Percentiles rank a stretch among this genome's conserved stretches.
Evolutionary conservation across 2,113 vertebrate genomes (phyloP).

Genomic region (Otolemur garnettii): DNA sequence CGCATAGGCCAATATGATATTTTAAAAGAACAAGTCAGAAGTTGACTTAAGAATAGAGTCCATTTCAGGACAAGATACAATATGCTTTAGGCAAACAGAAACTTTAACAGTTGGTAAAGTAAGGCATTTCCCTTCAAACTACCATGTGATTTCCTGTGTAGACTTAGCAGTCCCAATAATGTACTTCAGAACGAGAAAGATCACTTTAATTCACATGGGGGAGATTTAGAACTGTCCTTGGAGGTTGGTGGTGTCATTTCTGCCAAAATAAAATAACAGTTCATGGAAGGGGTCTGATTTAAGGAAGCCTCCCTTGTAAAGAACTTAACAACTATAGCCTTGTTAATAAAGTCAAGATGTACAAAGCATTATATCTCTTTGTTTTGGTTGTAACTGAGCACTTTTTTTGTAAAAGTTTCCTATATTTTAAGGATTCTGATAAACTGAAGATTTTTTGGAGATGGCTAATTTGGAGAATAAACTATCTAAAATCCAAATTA

Average conservation of each 20-base stretch:
- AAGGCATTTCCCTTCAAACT: not conserved
- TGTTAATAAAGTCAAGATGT: not conserved
- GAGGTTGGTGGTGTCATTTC: not conserved
- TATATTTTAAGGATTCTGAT: constrained; percentile 9
- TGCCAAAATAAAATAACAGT: not conserved
- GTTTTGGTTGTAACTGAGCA: not conserved
- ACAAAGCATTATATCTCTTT: not conserved
- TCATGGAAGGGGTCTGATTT: not conserved
- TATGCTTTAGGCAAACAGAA: not conserved
- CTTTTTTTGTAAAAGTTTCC: not conserved
- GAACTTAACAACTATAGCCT: not conserved
- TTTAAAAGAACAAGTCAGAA: not conserved
- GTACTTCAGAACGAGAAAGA: not conserved
- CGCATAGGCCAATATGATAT: not conserved
- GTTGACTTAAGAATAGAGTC: not conserved
- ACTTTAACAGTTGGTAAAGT: not conserved
- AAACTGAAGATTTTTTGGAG: not conserved
- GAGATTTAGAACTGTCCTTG: not conserved
- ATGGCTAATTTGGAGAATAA: not conserved
- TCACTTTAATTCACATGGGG: not conserved
- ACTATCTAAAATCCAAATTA: not conserved
- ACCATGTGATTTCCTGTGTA: not conserved
- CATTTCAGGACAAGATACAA: not conserved
- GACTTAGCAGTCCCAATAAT: not conserved
- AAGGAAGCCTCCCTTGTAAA: not conserved